A percentile compares a stretch with the other conserved stretches of the same genome.
These are phyloP conservation scores for Leptopterna dolabrata DNA, from an alignment of 2,888 invertebrate genomes.

Conservation along the genomic window DNA sequence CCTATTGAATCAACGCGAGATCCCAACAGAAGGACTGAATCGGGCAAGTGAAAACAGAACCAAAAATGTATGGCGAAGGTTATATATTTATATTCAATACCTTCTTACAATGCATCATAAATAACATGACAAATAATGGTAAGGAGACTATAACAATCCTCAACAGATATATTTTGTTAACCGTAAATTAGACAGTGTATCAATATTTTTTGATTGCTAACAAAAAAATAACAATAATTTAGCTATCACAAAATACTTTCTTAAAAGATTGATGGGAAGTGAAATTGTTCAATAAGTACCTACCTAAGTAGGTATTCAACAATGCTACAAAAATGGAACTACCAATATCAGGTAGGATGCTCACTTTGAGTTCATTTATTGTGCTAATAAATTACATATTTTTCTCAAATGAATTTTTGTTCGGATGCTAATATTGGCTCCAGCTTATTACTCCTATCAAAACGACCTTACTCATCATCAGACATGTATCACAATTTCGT, in stretches of 20 bases:
- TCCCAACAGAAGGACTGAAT: background rate
- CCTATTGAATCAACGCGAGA: too few relatives aligned
- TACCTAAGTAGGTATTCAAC: background rate
- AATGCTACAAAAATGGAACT: background rate
- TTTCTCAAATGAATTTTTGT: background rate
- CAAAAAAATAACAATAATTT: constrained; percentile 20
- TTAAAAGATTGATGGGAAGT: background rate
- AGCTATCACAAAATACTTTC: constrained; percentile 20
- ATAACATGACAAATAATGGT: constrained; percentile 9
- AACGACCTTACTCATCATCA: background rate
- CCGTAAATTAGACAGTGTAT: background rate
- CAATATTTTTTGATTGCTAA: background rate
- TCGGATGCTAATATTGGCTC: background rate
- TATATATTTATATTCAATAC: constrained; percentile 12
- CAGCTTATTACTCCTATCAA: background rate
- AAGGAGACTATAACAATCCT: constrained; percentile 15
- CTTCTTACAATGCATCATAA: background rate
- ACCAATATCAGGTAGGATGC: background rate
- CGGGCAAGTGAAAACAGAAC: background rate
- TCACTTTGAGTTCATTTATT: constrained; percentile 2
- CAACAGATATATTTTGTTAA: constrained; percentile 4
- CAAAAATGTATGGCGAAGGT: background rate
- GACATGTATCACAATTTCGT: constrained; percentile 10
- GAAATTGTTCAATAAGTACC: background rate
- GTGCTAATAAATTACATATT: background rate